These are phyloP conservation scores for Formica selysi DNA, from an alignment of 1,140 invertebrate species.

Conservation along the genomic window DNA sequence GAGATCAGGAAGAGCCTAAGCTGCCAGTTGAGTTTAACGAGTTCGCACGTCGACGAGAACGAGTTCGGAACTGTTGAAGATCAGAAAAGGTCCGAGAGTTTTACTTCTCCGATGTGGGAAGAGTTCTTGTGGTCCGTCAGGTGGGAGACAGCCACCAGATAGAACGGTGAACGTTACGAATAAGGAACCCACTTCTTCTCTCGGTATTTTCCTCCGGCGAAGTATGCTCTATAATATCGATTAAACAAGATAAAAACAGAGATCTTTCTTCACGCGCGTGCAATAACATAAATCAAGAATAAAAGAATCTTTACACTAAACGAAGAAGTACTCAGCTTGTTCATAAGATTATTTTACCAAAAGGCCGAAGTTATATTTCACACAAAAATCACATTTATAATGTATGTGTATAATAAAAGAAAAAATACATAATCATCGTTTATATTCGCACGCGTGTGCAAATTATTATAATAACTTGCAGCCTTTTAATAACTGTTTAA, in stretches of 20 bases:
- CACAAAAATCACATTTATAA: background rate
- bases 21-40: slow-evolving; percentile 28
- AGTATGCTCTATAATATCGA: slow-evolving; percentile 12
- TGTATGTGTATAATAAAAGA: background rate
- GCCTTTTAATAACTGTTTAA: background rate
- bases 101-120: slow-evolving; percentile 74
- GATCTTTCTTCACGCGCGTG: background rate
- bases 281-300: background rate
- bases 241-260: background rate
- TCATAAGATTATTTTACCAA: background rate
- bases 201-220: slow-evolving; percentile 20
- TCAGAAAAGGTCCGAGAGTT: slow-evolving; percentile 80
- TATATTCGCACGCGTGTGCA: background rate
- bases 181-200: slow-evolving; percentile 60
- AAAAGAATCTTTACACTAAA: background rate
- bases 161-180: slow-evolving; percentile 69
- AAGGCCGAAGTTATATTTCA: background rate
- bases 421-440: background rate
- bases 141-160: slow-evolving; percentile 71
- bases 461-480: background rate
- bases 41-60: slow-evolving; percentile 72
- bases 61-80: slow-evolving; percentile 78
- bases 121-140: slow-evolving; percentile 61
- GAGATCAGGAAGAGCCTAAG: slow-evolving; percentile 30
- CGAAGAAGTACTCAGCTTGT: background rate